Evolutionary conservation across 2,888 invertebrate genomes (phyloP), one percentile per base, ranked within the genome.

Genomic region (Spodoptera exigua): DNA sequence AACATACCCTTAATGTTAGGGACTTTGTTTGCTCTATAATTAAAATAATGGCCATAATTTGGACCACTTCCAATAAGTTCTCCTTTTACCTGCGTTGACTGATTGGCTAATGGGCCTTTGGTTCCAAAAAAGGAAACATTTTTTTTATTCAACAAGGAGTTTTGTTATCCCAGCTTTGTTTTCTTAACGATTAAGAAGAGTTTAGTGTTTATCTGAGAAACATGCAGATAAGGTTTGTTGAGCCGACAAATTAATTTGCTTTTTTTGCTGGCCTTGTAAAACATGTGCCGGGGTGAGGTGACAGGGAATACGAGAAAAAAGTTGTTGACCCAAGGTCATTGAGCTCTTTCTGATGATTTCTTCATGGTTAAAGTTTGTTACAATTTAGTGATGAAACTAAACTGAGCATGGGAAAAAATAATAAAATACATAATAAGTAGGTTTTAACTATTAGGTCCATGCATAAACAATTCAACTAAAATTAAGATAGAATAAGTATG

Each of bases 1-100:
- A 72, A 52, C 34, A 62, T 79, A 78, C 77, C 76, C 80, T 75
- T 58, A 86, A 87, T 84, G 86, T 81, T 84, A 79, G 51, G 81
- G 77, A 78, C 74, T 78, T 74, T 89, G 85, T 89, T 91, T 88
- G 76, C 88, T 86, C 86, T 91, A 90, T 93, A 93, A 93, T 93
- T 93, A 93, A 88, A 80, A 85, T 91, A 92, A 93, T 93, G 83
- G 85, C 79, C 84, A 86, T 86, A 89, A 90, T 90, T 92, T 84
- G 74, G 86, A 81, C 77, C 83, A 83, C 79, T 87, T 86, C 85
- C 86, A 89, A 91, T 90, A 88, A 81, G 81, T 81, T 39, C 51
- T 74, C 71, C 80, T 80, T 82, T 83, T 92, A 91, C 92, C 92
- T 91, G 92, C 76, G 79, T 74, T 78, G 64, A 78, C 76, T 87